Evolutionary conservation across 2,113 vertebrate genomes (phyloP).

Genomic region (Paralichthys olivaceus): DNA sequence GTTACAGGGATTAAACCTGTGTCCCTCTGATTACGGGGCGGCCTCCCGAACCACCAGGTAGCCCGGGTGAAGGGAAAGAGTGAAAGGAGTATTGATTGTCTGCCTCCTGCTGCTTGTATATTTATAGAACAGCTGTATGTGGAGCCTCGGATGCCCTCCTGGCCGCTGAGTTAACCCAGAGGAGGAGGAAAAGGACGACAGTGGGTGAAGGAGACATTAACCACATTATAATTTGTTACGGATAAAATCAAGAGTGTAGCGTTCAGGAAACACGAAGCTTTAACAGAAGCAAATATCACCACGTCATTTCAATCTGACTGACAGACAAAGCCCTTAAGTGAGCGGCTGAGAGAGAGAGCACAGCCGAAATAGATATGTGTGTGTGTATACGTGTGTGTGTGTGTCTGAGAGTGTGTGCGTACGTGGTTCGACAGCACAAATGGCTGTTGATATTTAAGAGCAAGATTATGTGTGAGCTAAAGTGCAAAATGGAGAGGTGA

Average conservation of each 20-base stretch:
- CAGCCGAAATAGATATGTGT: neutral
- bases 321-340: too few relatives aligned
- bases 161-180: conserved; percentile 42
- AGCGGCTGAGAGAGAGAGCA: too few relatives aligned
- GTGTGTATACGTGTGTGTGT: conserved; percentile 3
- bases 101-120: conserved; percentile 59
- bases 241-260: too few relatives aligned
- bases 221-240: too few relatives aligned
- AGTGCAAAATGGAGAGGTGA: conserved; percentile 50
- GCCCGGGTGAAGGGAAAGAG: conserved; percentile 38
- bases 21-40: conserved; percentile 52
- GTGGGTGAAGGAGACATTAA: too few relatives aligned
- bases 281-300: too few relatives aligned
- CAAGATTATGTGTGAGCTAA: conserved; percentile 44
- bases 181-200: neutral
- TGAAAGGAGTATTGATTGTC: conserved; percentile 61
- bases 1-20: conserved; percentile 50
- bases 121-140: conserved; percentile 69
- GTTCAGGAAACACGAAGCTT: too few relatives aligned
- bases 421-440: conserved; percentile 30
- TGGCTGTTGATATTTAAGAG: conserved; percentile 40
- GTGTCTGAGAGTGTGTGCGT: conserved; percentile 1
- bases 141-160: conserved; percentile 41
- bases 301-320: too few relatives aligned
- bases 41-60: conserved; percentile 30